Evolutionary conservation across 2,888 invertebrate species (phyloP).

Genomic region (Notodromas monacha): DNA sequence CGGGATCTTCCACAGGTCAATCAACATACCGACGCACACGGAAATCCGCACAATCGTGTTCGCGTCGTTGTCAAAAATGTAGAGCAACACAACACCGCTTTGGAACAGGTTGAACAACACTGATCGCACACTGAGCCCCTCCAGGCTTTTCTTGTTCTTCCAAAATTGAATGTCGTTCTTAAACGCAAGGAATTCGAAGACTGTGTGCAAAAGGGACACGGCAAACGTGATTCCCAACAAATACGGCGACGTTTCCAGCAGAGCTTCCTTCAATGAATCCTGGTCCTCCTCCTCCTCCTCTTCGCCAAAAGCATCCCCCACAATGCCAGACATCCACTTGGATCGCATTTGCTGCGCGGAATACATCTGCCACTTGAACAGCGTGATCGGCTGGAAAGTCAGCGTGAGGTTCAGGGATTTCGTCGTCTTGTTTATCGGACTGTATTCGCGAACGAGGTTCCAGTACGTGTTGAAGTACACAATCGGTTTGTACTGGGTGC

Average conservation of each 20-base stretch:
- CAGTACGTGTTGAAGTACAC: conserved; percentile 89
- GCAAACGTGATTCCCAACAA: conserved; percentile 60
- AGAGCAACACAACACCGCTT: conserved; percentile 67
- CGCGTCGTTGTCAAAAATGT: conserved; percentile 92
- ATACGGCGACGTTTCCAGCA: conserved; percentile 86
- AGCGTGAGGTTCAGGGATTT: conserved; percentile 22
- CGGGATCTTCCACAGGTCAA: conserved; percentile 96
- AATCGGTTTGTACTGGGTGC: conserved; percentile 63
- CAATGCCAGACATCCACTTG: conserved; percentile 32
- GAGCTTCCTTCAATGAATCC: conserved; percentile 62
- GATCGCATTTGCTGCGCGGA: conserved; percentile 77
- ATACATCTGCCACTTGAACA: conserved; percentile 95
- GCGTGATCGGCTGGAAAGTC: conserved; percentile 40
- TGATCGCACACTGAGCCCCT: conserved; percentile 83
- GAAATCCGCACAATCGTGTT: conserved; percentile 62
- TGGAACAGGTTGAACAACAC: conserved; percentile 97
- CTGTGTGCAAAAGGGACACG: conserved; percentile 75
- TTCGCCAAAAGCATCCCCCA: conserved; percentile 24
- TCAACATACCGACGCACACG: conserved; percentile 69
- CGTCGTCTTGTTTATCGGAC: conserved; percentile 54
- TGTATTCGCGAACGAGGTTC: conserved; percentile 85
- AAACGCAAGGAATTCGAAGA: conserved; percentile 92
- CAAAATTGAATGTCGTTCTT: conserved; percentile 99
- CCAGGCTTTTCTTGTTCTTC: conserved; percentile 83
- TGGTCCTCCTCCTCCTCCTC: conserved; percentile 17